phyloP scores from a whole-genome alignment of 64 coral and sea anemone genomes.

The Hydrozoanthus tunicans region DNA sequence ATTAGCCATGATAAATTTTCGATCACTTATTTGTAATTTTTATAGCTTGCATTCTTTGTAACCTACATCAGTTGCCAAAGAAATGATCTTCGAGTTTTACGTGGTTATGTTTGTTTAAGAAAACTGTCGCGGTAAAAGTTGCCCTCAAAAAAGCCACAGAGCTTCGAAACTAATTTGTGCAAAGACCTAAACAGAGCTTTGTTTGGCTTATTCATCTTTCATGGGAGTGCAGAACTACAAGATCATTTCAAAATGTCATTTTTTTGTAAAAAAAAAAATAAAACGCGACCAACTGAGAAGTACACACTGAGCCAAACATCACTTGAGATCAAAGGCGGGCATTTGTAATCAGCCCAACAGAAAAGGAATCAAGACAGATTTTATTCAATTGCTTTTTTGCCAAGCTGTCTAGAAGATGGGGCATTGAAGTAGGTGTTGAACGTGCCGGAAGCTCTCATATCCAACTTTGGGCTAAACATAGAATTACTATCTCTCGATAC shows the following conservation, averaged over 20 bases:
- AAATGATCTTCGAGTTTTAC: slow-evolving; percentile 24
- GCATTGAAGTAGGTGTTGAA: slow-evolving; percentile 82
- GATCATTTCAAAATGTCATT: slow-evolving; percentile 8
- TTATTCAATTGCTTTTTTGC: slow-evolving; percentile 54
- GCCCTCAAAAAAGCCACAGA: slow-evolving; percentile 21
- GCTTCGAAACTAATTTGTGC: slow-evolving; percentile 38
- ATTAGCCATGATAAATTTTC: not conserved
- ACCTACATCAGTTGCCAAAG: slow-evolving; percentile 35
- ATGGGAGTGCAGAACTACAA: not conserved
- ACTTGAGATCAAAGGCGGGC: slow-evolving; percentile 78
- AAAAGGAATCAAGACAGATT: slow-evolving; percentile 61
- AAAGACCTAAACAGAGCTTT: slow-evolving; percentile 6
- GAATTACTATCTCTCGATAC: not conserved
- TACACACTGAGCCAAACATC: slow-evolving; percentile 40
- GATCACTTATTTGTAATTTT: slow-evolving; percentile 21
- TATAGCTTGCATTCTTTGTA: slow-evolving; percentile 19
- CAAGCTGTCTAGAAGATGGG: slow-evolving; percentile 79
- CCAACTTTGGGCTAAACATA: slow-evolving; percentile 8
- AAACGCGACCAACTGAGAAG: slow-evolving; percentile 34
- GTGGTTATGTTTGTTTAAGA: slow-evolving; percentile 39
- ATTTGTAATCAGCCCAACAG: slow-evolving; percentile 63
- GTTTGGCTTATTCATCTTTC: slow-evolving; percentile 42
- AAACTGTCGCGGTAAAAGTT: not conserved
- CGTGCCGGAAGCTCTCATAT: slow-evolving; percentile 66
- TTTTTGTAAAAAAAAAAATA: slow-evolving; percentile 1